A percentile compares a stretch with the other conserved stretches of the same genome.
Conservation (phyloP, 2,888 invertebrate genomes). For the Agrotis segetum region DNA sequence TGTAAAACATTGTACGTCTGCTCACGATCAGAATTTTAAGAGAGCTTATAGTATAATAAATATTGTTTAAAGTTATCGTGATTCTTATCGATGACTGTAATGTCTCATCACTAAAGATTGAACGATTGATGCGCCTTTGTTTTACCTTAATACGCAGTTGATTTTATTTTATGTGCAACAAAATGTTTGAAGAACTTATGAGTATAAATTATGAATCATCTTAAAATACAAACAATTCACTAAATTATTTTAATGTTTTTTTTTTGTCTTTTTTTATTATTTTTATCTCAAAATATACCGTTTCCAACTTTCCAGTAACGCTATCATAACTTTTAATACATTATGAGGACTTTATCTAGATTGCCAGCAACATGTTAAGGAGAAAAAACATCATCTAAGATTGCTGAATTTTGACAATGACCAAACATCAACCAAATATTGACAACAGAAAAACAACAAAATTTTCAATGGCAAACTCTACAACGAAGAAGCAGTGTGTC, state of each 20-base stretch:
- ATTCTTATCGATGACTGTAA: slow-evolving; percentile 37
- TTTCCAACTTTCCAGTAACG: neutral
- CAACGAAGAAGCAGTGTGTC: no score
- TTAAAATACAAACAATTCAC: neutral
- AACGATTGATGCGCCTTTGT: slow-evolving; percentile 27
- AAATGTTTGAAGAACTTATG: neutral
- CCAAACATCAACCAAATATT: no score
- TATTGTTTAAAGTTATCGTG: slow-evolving; percentile 50
- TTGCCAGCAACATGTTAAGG: no score
- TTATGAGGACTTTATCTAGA: no score
- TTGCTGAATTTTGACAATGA: no score
- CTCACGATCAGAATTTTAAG: slow-evolving; percentile 59
- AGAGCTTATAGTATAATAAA: slow-evolving; percentile 57
- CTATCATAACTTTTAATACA: neutral
- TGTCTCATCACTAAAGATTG: slow-evolving; percentile 37
- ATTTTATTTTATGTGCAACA: neutral
- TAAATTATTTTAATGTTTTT: no score
- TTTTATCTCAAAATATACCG: no score
- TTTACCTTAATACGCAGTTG: neutral
- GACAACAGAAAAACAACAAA: no score
- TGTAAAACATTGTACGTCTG: slow-evolving; percentile 41
- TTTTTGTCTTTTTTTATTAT: no score
- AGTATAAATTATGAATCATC: neutral
- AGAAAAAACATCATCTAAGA: no score
- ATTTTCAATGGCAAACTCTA: no score